phyloP scores from a whole-genome alignment of 2,888 invertebrate species.

The Drosophila acutilabella region DNA sequence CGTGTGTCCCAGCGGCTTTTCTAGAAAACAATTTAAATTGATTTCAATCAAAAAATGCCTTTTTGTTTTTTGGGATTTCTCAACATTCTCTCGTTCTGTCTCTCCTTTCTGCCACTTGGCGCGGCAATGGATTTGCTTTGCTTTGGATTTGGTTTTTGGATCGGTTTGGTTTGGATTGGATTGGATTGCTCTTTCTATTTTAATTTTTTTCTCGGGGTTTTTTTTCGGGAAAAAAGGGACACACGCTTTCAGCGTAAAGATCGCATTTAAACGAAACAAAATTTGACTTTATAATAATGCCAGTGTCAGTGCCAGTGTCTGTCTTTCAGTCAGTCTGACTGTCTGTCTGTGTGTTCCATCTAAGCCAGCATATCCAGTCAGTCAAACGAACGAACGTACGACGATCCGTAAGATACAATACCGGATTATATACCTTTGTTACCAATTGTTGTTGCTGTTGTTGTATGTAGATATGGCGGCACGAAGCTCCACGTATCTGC shows the following conservation, averaged over 20 bases:
- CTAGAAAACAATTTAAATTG: constrained; percentile 83
- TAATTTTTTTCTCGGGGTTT: constrained; percentile 13
- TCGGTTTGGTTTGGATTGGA: constrained; percentile 27
- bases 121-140: constrained; percentile 33
- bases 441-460: constrained; percentile 47
- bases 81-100: constrained; percentile 38
- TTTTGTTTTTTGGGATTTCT: constrained; percentile 76
- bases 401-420: constrained; percentile 80
- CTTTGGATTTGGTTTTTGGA: constrained; percentile 29
- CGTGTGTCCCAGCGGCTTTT: constrained; percentile 67
- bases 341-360: constrained; percentile 56
- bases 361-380: constrained; percentile 71
- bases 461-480: constrained; percentile 78
- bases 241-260: constrained; percentile 82
- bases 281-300: constrained; percentile 83
- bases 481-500: constrained; percentile 67
- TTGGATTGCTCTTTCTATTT: constrained; percentile 32
- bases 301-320: constrained; percentile 39
- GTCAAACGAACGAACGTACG: constrained; percentile 37
- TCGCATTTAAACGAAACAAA: constrained; percentile 81
- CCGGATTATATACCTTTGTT: constrained; percentile 76
- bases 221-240: constrained; percentile 73
- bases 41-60: constrained; percentile 79
- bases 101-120: constrained; percentile 49
- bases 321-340: constrained; percentile 46